A percentile compares a stretch with the other conserved stretches of the same genome.
Conservation (phyloP, 2,888 invertebrate genomes). For the Melinaea marsaeus region DNA sequence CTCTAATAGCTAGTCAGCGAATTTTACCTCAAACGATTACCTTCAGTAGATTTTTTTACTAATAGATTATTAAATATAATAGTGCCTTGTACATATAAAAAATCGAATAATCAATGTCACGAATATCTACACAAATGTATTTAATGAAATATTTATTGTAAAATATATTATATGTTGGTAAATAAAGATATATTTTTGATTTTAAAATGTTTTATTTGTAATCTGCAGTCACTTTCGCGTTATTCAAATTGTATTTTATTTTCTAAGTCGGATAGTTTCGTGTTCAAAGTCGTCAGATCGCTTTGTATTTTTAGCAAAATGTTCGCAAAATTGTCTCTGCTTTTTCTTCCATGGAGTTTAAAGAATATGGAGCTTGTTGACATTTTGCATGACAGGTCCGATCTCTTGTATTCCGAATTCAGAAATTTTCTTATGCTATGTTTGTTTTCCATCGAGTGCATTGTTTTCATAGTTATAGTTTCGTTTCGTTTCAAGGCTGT, state of each 20-base stretch:
- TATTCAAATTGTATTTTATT: conserved; percentile 44
- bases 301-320: conserved; percentile 64
- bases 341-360: conserved; percentile 52
- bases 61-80: not conserved
- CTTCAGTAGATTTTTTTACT: not conserved
- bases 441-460: conserved; percentile 34
- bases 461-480: conserved; percentile 38
- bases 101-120: not conserved
- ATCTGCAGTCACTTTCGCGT: not conserved
- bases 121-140: not conserved
- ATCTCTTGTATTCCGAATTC: conserved; percentile 45
- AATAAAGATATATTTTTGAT: not conserved
- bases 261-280: conserved; percentile 59
- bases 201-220: not conserved
- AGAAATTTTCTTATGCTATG: conserved; percentile 25
- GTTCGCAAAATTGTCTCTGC: conserved; percentile 58
- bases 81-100: not conserved
- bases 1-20: not conserved
- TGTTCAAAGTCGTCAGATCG: conserved; percentile 55
- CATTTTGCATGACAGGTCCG: conserved; percentile 51
- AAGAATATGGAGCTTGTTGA: conserved; percentile 56
- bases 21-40: conserved; percentile 4
- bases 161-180: not conserved
- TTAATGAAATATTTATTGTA: conserved; percentile 1
- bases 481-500: conserved; percentile 24